A percentile compares a stretch with the other conserved stretches of the same genome.
phyloP scores from a whole-genome alignment of 1,140 invertebrate genomes.

The Chymomyza costata region DNA sequence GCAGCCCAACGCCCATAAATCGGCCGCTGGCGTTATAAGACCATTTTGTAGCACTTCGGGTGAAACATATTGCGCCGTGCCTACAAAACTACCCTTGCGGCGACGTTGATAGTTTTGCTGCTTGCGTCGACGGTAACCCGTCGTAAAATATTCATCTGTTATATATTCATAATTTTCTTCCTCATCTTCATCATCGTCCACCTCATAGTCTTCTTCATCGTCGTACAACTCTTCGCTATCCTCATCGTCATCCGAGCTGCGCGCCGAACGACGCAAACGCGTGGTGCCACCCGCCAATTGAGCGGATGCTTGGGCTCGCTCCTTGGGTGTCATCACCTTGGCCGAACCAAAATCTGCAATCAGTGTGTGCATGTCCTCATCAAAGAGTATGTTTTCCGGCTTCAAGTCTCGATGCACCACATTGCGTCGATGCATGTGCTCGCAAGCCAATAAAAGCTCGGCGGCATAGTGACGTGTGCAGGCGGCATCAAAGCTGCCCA shows the following conservation, averaged over 20 bases:
- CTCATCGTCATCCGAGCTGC: constrained; percentile 57
- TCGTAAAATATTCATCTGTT: constrained; percentile 29
- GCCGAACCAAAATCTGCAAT: constrained; percentile 98
- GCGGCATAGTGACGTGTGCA: constrained; percentile 95
- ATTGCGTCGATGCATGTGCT: constrained; percentile 91
- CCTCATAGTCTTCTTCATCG: constrained; percentile 52
- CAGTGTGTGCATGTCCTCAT: constrained; percentile 96
- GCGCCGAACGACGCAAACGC: constrained; percentile 23
- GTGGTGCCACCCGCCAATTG: constrained; percentile 13
- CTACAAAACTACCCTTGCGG: constrained; percentile 93
- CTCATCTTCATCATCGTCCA: constrained; percentile 30
- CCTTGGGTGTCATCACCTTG: constrained; percentile 82
- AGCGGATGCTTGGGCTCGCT: constrained; percentile 63
- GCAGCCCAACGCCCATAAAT: constrained; percentile 99
- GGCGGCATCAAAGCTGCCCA: constrained; percentile 91
- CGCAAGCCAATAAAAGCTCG: constrained; percentile 93
- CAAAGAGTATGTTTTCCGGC: constrained; percentile 91
- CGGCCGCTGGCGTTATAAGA: constrained; percentile 86
- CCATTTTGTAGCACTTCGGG: constrained; percentile 94
- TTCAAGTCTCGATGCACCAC: constrained; percentile 96
- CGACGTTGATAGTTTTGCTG: constrained; percentile 26
- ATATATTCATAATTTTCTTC: constrained; percentile 18
- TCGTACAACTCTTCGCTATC: constrained; percentile 44
- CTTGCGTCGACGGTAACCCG: constrained; percentile 22
- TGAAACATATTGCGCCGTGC: constrained; percentile 99